Conservation (phyloP, 1,140 invertebrate genomes). For the Scaptomyza graminum region DNA sequence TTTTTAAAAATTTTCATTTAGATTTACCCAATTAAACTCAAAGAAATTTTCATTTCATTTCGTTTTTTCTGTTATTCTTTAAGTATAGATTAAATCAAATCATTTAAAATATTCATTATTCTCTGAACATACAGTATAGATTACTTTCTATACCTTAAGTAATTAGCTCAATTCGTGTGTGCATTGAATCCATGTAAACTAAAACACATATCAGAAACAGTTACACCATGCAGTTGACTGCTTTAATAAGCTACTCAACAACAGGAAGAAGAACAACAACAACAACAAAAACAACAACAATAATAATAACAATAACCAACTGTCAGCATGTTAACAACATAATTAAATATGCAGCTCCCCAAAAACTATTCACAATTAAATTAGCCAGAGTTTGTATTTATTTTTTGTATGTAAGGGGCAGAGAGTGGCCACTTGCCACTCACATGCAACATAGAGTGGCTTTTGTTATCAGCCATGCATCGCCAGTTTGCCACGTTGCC, state of each 20-base stretch:
- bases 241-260: conserved; percentile 17
- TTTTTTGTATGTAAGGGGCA: background rate
- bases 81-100: background rate
- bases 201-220: conserved; percentile 9
- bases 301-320: conserved; percentile 26
- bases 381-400: conserved; percentile 47
- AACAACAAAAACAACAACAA: background rate
- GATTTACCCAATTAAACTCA: too few species aligned
- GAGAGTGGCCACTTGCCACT: conserved; percentile 1
- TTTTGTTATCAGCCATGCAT: conserved; percentile 39
- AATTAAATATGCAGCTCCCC: conserved; percentile 71
- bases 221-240: conserved; percentile 13
- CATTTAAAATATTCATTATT: conserved; percentile 1
- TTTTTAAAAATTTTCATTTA: too few species aligned
- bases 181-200: background rate
- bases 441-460: conserved; percentile 10
- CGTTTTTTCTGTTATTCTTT: background rate
- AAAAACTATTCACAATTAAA: conserved; percentile 80
- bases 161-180: conserved; percentile 1
- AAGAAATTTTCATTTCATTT: too few species aligned
- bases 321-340: conserved; percentile 49
- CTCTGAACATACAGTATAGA: background rate
- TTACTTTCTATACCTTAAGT: background rate
- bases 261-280: conserved; percentile 1
- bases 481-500: conserved; percentile 24